These are phyloP conservation scores for Achlya flavicornis DNA, from an alignment of 2,888 invertebrate species.

Conservation along the genomic window DNA sequence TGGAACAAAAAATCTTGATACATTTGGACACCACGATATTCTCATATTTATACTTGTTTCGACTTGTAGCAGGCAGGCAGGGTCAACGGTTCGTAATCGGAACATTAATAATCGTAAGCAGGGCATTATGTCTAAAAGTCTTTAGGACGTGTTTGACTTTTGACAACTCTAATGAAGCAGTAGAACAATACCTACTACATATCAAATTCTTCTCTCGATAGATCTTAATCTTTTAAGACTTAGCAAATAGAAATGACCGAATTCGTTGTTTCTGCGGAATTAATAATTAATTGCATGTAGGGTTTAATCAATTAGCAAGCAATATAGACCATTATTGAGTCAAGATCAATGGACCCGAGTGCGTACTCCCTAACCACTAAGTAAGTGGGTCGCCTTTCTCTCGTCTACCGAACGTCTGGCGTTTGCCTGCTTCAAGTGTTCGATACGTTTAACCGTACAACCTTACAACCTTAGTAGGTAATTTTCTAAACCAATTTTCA, in stretches of 20 bases:
- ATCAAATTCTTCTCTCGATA: too few relatives aligned
- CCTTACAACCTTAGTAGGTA: background rate
- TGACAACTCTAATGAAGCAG: background rate
- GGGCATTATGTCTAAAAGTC: background rate
- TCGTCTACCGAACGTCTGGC: slow-evolving; percentile 70
- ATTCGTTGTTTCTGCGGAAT: background rate
- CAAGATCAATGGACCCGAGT: slow-evolving; percentile 51
- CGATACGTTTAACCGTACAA: slow-evolving; percentile 5
- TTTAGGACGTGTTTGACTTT: background rate
- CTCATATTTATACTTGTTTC: background rate
- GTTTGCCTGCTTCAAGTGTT: slow-evolving; percentile 15
- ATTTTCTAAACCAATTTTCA: slow-evolving; percentile 1
- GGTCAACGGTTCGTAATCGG: slow-evolving; percentile 4
- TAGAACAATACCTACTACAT: background rate
- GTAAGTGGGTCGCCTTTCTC: slow-evolving; percentile 70
- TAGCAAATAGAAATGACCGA: background rate
- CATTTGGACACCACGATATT: background rate
- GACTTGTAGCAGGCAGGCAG: background rate
- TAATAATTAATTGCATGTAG: background rate
- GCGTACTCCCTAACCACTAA: slow-evolving; percentile 38
- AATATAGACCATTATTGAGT: slow-evolving; percentile 18
- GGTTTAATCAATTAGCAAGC: background rate
- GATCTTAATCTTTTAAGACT: background rate
- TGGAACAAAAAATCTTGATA: background rate
- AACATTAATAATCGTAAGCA: background rate